Conservation (phyloP, 2,797 vertebrate species). For the Sardinella longiceps region DNA sequence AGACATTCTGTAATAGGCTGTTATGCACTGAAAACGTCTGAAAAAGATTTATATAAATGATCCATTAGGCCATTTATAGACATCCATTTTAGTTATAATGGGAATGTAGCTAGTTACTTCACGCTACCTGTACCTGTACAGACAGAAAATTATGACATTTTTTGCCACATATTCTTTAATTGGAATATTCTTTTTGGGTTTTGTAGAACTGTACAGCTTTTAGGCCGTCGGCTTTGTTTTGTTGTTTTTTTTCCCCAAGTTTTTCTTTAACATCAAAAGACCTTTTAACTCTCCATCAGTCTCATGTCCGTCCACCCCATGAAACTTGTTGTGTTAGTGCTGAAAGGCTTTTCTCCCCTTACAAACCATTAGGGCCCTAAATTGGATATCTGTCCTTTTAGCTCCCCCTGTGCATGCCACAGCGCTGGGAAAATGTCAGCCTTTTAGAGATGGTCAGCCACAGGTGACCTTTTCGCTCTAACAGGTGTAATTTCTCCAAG, state of each 20-base stretch:
- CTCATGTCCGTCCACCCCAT: constrained; percentile 38
- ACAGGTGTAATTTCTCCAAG: not conserved
- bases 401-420: constrained; percentile 4
- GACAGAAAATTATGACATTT: no score
- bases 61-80: no score
- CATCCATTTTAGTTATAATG: no score
- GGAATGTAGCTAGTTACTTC: no score
- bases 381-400: constrained; percentile 37
- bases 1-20: no score
- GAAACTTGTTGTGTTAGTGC: not conserved
- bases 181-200: not conserved
- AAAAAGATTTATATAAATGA: no score
- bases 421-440: constrained; percentile 28
- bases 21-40: no score
- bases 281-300: constrained; percentile 39
- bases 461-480: constrained; percentile 20
- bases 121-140: no score
- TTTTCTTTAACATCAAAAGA: constrained; percentile 38
- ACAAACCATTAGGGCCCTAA: constrained; percentile 21
- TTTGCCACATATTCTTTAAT: no score
- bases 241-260: not conserved
- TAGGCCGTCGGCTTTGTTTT: not conserved
- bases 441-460: constrained; percentile 26
- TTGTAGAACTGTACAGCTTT: not conserved
- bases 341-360: not conserved